Base-by-base conservation (phyloP, 1,140 invertebrate species). In the Planococcus citri region DNA sequence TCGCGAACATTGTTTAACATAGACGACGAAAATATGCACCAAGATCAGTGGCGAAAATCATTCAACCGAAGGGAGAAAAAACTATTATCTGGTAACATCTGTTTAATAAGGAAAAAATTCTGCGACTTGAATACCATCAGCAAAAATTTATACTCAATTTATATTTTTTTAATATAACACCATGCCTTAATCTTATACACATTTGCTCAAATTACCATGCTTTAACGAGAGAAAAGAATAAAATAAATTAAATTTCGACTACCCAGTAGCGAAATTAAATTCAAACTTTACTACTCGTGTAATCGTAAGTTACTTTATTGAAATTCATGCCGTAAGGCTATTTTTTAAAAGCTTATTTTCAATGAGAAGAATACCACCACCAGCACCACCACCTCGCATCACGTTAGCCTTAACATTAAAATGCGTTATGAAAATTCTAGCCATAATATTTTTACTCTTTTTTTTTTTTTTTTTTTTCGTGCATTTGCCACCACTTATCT, bases 71-170 rank as follows among this genome's bases (percentile, higher is more conserved):
- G 29, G 29, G 12, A 33, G 12, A 33, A 33, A 33, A 33, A 33
- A 33, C 41, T 20, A 51, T 51, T 51, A 51, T 20, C n/a, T 20
- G 41, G 41, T 51, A 51, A 51, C 41, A 51, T 51, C 41, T 51
- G 41, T 51, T 51, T 51, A 51, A 51, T 20, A 51, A 51, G 41
- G 41, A 51, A 51, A 51, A 51, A 51, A 51, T 51, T 51, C n/a
- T 51, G 6, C 17, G 41, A 12, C 29, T 33, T 6, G 29, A 33
- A 33, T 33, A 33, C 41, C 41, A 33, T 51, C 41, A 20, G 41
- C 41, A 20, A 51, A n/a, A 51, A 51, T 51, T 51, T 51, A 51
- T 51, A 51, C 41, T 20, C 41, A 51, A 51, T 51, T 51, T 51
- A 51, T 51, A 51, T 51, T 51, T 51, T 51, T 51, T 51, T 51